Base-by-base conservation (phyloP, 2,113 vertebrate genomes). In the Cervus canadensis region DNA sequence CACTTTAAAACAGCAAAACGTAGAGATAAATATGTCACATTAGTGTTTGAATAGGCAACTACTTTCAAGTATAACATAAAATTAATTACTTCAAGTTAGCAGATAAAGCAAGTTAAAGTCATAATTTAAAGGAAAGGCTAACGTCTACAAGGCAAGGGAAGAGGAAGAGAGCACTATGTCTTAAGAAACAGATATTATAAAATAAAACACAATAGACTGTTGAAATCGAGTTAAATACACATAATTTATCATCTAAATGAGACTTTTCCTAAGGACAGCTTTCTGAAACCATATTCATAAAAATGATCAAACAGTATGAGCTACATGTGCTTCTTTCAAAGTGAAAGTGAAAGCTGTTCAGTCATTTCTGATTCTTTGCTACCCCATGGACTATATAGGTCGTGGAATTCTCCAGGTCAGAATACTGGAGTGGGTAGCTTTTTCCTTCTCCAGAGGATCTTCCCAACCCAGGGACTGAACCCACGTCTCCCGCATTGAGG, bases 21-120 rank as follows among this genome's bases (percentile, higher is more conserved):
- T 95, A 97, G 97, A 94, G 89, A 95, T 95, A 98, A 99, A 98
- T 98, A 98, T 92, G 87, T 89, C 76, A 98, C 94, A 98, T 98
- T 98, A 98, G 96, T 84, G 33, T 97, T 97, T 96, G 92, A 95
- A 98, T 95, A 96, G 96, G 86, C 43, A 98, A 30, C 57, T 97
- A 95, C 96, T 98, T 98, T 98, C 97, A 99, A 98, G 97, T 98
- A 98, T 96, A 98, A 79, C 96, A 98, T 98, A 98, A 98, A 98
- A 98, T 98, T 99, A 98, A 99, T 99, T 98, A 98, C 91, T 86
- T 50, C 95, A 98, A 96, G 93, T 97, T 98, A 98, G 97, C 97
- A 99, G 98, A 98, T 98, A 64, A 78, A 97, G 89, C 87, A 97
- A 67, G 74, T 92, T 78, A 95, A 97, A 98, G 91, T 89, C 6